Evolutionary conservation across 1,140 invertebrate genomes (phyloP), one percentile per base, ranked within the genome.

Genomic region (Papilio machaon): DNA sequence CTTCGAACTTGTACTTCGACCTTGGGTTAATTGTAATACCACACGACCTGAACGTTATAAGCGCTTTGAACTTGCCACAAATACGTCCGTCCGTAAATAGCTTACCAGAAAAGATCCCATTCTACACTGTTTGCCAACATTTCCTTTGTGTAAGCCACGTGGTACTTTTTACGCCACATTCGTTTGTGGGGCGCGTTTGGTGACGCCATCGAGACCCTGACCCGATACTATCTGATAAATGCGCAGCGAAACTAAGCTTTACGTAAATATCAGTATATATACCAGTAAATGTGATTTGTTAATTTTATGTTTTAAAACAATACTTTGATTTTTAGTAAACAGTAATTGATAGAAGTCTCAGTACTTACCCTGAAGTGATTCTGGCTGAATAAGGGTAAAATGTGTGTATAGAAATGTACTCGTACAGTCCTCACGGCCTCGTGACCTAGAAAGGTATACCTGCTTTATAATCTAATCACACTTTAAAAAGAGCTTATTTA

Each of bases 21-120:
- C 89, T 93, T 92, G 88, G 85, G 86, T 88, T 92, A 90, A 92
- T 93, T 92, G 90, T 93, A 90, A 90, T 90, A 90, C 85, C 67
- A 84, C 83, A 78, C 85, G 86, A 85, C 85, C 85, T 88, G 85
- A 82, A 82, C 85, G 83, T 81, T 81, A 82, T 86, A 85, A 87
- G 82, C 85, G 83, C 85, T 85, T 85, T 92, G 91, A 93, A 94
- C 92, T 94, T 92, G 91, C 90, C 85, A 89, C 90, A 92, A 88
- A 91, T 92, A 83, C 82, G 82, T 82, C 77, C 75, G 80, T 90
- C 91, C 90, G 84, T 88, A 91, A 93, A 92, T 92, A 91, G 86
- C 84, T 78, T 75, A 79, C 46, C 83, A 86, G 83, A 88, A 82
- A 84, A 82, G 83, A 82, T 84, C 85, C 85, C 64, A 86, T 85